Evolutionary conservation across 2,888 invertebrate species (phyloP).

Genomic region (Camponotus fellah): DNA sequence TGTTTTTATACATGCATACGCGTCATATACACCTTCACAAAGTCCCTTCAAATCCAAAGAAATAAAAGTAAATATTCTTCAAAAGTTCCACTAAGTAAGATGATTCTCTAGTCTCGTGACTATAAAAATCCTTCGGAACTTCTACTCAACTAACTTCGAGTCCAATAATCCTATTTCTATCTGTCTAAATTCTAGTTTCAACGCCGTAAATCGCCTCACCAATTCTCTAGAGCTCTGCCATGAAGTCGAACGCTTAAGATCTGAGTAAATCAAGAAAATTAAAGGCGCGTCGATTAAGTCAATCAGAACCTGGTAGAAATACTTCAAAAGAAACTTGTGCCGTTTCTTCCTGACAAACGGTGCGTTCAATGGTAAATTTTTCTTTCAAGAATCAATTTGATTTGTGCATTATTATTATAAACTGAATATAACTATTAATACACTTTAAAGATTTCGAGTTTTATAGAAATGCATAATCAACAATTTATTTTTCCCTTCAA

Average conservation of each 20-base stretch:
- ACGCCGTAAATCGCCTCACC: conserved; percentile 44
- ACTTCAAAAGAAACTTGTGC: conserved; percentile 25
- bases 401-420: not conserved
- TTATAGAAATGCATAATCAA: not conserved
- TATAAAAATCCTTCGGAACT: not conserved
- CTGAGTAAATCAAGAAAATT: conserved; percentile 54
- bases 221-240: conserved; percentile 36
- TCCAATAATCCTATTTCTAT: conserved; percentile 46
- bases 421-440: not conserved
- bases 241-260: conserved; percentile 46
- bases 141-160: conserved; percentile 23
- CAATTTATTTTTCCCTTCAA: not conserved
- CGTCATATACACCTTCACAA: not conserved
- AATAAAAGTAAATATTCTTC: not conserved
- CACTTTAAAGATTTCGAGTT: not conserved
- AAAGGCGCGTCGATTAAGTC: conserved; percentile 51
- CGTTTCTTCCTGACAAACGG: conserved; percentile 31
- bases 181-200: conserved; percentile 30
- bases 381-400: not conserved
- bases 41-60: not conserved
- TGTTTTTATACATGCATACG: not conserved
- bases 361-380: conserved; percentile 17
- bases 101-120: conserved; percentile 6
- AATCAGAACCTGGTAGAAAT: conserved; percentile 26
- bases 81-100: not conserved